phyloP scores from a whole-genome alignment of 1,140 invertebrate species.

The Drosophila sp. region DNA sequence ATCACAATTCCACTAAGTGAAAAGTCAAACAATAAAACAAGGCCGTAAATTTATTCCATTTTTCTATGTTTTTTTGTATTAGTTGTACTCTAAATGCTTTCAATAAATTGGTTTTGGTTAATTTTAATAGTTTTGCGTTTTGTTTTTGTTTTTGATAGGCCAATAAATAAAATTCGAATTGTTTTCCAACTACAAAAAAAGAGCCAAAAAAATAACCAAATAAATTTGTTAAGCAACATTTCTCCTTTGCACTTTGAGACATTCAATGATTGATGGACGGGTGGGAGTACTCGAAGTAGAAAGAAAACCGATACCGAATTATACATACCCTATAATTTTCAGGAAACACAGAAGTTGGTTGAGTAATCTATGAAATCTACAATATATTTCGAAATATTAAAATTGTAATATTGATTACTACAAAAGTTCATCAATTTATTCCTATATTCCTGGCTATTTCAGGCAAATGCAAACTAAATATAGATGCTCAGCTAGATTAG shows the following conservation, averaged over 20 bases:
- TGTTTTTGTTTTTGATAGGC: background rate
- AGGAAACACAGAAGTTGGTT: too few species aligned
- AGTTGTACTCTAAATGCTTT: constrained; percentile 9
- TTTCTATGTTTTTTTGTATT: background rate
- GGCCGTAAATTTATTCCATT: constrained; percentile 19
- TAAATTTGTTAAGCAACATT: constrained; percentile 43
- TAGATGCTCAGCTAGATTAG: too few species aligned
- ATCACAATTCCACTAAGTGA: constrained; percentile 30
- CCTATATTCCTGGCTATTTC: too few species aligned
- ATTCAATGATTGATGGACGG: constrained; percentile 58
- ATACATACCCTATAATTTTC: background rate
- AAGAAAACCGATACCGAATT: background rate
- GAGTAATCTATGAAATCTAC: too few species aligned
- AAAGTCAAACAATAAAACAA: constrained; percentile 32
- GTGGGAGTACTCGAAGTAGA: constrained; percentile 14
- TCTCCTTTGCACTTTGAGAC: constrained; percentile 54
- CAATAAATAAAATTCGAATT: constrained; percentile 33
- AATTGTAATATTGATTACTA: too few species aligned
- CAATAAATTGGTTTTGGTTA: constrained; percentile 14
- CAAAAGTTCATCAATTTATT: too few species aligned
- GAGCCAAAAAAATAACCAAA: constrained; percentile 2
- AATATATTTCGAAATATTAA: too few species aligned
- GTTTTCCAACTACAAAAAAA: constrained; percentile 44
- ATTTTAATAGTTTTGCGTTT: background rate
- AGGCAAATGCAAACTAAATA: too few species aligned